Evolutionary conservation across 1,140 invertebrate genomes (phyloP).

Genomic region (Gryon sp.): DNA sequence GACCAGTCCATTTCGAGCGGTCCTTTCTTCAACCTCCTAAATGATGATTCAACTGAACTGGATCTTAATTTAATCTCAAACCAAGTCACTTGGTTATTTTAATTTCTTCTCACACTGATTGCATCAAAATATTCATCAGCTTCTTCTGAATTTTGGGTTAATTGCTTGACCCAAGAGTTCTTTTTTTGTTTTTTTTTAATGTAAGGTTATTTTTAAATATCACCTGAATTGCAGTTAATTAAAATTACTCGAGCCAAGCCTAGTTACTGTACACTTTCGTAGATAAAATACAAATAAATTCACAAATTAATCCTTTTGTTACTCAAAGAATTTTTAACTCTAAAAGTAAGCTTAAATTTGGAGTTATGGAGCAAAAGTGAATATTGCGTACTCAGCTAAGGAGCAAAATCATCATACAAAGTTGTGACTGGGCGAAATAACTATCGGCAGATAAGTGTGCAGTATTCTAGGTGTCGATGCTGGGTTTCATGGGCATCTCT

Average conservation of each 20-base stretch:
- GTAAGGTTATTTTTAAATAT: too few species aligned
- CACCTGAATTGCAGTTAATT: conserved; percentile 10
- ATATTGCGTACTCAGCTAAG: conserved; percentile 39
- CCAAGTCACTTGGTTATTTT: conserved; percentile 5
- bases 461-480: conserved; percentile 70
- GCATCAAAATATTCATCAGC: conserved; percentile 24
- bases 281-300: too few species aligned
- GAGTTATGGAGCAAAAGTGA: conserved; percentile 26
- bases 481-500: too few species aligned
- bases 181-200: too few species aligned
- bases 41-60: too few species aligned
- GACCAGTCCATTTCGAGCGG: too few species aligned
- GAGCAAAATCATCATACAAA: conserved; percentile 50
- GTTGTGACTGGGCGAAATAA: conserved; percentile 60
- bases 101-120: conserved; percentile 40
- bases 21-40: too few species aligned
- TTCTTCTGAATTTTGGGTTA: conserved; percentile 14
- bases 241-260: too few species aligned
- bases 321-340: too few species aligned
- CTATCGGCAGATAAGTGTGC: conserved; percentile 58
- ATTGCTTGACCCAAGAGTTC: not conserved
- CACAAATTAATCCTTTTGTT: too few species aligned
- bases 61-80: conserved; percentile 1
- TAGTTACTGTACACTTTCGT: too few species aligned
- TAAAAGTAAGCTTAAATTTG: too few species aligned